Base-by-base conservation (phyloP, 2,113 vertebrate genomes). In the Ameiurus melas region DNA sequence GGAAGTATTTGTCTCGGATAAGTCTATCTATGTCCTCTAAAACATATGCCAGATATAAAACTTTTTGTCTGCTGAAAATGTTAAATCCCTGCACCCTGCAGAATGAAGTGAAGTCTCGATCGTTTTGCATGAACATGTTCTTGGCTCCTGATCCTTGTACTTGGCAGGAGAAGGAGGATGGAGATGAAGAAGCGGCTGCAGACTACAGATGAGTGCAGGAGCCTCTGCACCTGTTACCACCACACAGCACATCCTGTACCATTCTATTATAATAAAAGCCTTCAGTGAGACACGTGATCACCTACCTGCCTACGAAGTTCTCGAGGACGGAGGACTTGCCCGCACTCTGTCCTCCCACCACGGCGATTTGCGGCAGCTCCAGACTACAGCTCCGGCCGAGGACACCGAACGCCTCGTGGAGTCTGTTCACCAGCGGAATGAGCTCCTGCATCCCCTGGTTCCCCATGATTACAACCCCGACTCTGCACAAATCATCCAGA, bases 361-460 rank as follows among this genome's bases (percentile, higher is more conserved):
- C 97, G 0, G 96, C 96, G 75, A 98, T 97, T 93, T 97, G 97
- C 7, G 97, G 97, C 92, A 97, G 94, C 84, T 96, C 95, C 86
- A 97, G 95, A 90, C 94, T 92, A 93, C 95, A 97, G 95, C 68
- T 96, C 93, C 96, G 96, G 0, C 97, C 97, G 92, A 96, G 94
- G 86, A 93, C 91, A 89, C 95, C 91, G 94, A 98, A 97, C 39
- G 97, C 97, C 39, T 97, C 97, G 86, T 97, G 98, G 51, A 98
- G 96, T 27, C 96, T 95, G 94, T 98, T 98, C 83, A 99, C 97
- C 92, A 98, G 93, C 55, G 97, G 97, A 91, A 99, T 98, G 47
- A 98, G 95, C n/a, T 97, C 97, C 94, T 98, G 97, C 98, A 98
- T 98, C 95, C 96, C 97, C 84, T 93, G 94, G 93, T 96, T 96